phyloP scores from a whole-genome alignment of 2,888 invertebrate species.

The Andrena dorsata region DNA sequence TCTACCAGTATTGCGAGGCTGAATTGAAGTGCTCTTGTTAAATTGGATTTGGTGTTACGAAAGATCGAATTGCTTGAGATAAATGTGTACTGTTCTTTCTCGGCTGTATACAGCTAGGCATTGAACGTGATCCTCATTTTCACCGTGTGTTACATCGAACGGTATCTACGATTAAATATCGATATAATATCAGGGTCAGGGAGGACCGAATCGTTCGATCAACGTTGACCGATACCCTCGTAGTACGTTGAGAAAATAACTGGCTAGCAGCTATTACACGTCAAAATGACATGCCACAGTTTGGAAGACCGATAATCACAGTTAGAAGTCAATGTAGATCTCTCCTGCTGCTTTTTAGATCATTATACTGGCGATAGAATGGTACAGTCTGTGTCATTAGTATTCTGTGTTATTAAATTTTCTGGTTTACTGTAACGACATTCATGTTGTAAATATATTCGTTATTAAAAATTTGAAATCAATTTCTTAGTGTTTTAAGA shows the following conservation, averaged over 20 bases:
- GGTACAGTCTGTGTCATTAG: neutral
- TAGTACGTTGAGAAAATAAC: slow-evolving; percentile 36
- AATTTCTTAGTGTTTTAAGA: no score
- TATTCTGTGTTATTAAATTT: no score
- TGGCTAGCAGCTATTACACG: slow-evolving; percentile 46
- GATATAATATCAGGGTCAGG: slow-evolving; percentile 7
- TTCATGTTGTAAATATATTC: no score
- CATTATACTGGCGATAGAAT: neutral
- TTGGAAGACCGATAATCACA: slow-evolving; percentile 36
- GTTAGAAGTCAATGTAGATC: slow-evolving; percentile 18
- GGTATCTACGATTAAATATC: slow-evolving; percentile 22
- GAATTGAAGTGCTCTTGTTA: neutral
- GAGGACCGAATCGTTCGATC: slow-evolving; percentile 27
- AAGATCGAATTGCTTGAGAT: no score
- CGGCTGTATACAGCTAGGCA: neutral
- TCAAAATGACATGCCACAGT: slow-evolving; percentile 27
- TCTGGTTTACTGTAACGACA: no score
- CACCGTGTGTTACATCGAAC: neutral
- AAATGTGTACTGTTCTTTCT: neutral
- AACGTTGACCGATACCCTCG: slow-evolving; percentile 29
- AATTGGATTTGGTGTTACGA: no score
- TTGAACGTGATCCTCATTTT: neutral
- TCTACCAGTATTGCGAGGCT: neutral
- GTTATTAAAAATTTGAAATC: no score
- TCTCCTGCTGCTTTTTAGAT: neutral